Percentiles rank a stretch among this genome's conserved stretches.
phyloP scores from a whole-genome alignment of 1,140 invertebrate genomes.

The Alviniconcha marisindica region DNA sequence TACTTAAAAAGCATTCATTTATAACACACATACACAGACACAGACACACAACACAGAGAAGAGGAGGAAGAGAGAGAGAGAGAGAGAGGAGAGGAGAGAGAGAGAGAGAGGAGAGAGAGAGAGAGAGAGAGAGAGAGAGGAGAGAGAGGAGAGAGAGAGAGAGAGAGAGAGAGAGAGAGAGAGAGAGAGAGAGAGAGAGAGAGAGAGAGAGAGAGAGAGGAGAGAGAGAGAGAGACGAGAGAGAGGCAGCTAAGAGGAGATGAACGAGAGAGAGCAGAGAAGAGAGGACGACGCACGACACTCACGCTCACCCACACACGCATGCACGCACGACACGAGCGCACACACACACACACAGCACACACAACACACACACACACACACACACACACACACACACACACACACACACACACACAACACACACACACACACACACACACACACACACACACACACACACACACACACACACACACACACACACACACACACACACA shows the following conservation, averaged over 20 bases:
- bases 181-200: not conserved
- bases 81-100: not conserved
- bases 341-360: too few relatives aligned
- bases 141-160: not conserved
- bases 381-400: slow-evolving; percentile 9
- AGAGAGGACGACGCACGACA: not conserved
- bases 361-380: not conserved
- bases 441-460: too few relatives aligned
- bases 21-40: too few relatives aligned
- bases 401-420: too few relatives aligned
- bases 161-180: slow-evolving; percentile 4
- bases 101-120: slow-evolving; percentile 4
- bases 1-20: too few relatives aligned
- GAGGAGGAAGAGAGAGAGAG: too few relatives aligned
- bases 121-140: not conserved
- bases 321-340: too few relatives aligned
- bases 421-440: too few relatives aligned
- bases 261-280: not conserved
- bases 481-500: too few relatives aligned
- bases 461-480: too few relatives aligned
- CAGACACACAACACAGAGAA: not conserved
- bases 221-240: slow-evolving; percentile 2
- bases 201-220: not conserved
- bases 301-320: not conserved
- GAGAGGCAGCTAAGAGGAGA: not conserved